Conservation (phyloP, 1,140 invertebrate genomes). For the Eufriesea mexicana region DNA sequence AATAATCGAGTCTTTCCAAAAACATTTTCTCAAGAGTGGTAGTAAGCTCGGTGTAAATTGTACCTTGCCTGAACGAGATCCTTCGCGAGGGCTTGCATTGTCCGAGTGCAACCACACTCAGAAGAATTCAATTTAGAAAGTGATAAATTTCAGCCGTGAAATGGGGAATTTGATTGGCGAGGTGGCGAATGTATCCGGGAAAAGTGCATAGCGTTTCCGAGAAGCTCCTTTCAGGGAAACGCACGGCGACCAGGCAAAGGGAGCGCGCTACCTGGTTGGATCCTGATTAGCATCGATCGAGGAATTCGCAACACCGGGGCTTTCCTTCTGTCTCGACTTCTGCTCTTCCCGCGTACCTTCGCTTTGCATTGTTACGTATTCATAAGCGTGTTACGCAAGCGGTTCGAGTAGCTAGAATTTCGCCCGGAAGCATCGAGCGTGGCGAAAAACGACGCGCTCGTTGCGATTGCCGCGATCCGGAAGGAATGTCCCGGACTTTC, state of each 20-base stretch:
- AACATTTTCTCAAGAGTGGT: too few species aligned
- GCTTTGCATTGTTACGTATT: conserved; percentile 32
- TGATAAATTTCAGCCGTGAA: too few species aligned
- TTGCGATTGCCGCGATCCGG: background rate
- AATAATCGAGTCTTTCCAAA: too few species aligned
- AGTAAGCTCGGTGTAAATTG: too few species aligned
- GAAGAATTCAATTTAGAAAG: too few species aligned
- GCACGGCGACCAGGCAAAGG: background rate
- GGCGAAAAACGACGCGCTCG: background rate
- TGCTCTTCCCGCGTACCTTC: background rate
- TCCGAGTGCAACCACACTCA: too few species aligned
- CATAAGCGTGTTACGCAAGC: conserved; percentile 51
- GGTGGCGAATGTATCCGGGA: background rate
- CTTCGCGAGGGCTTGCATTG: too few species aligned
- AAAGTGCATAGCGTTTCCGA: background rate
- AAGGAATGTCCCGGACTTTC: conserved; percentile 7
- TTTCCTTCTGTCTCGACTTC: conserved; percentile 12
- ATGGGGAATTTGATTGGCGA: too few species aligned
- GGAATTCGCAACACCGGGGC: background rate
- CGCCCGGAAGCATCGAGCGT: conserved; percentile 17
- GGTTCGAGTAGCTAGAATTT: conserved; percentile 35
- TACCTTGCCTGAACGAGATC: too few species aligned
- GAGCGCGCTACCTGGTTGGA: background rate
- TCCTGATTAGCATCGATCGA: conserved; percentile 15
- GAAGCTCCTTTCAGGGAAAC: background rate